phyloP scores from a whole-genome alignment of 2,797 vertebrate species.

The Amblyraja radiata region DNA sequence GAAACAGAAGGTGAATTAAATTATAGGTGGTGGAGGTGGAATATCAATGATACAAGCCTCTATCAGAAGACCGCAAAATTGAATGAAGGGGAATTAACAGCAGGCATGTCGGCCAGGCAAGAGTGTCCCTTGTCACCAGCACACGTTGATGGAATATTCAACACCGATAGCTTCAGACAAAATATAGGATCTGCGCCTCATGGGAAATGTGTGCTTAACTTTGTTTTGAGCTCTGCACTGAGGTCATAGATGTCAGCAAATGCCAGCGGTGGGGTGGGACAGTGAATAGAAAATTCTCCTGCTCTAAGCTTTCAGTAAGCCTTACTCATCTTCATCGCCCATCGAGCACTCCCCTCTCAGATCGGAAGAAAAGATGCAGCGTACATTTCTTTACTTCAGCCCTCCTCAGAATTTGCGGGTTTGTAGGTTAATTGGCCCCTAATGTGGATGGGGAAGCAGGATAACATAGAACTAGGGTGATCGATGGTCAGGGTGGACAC shows the following conservation, averaged over 20 bases:
- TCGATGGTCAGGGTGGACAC: too few species aligned
- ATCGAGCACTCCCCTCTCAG: neutral
- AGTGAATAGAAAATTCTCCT: too few species aligned
- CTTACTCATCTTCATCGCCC: neutral
- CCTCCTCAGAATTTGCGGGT: neutral
- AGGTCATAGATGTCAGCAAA: neutral
- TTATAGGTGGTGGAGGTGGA: neutral
- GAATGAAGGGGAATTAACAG: too few species aligned
- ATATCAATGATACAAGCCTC: neutral
- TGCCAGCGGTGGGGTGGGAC: too few species aligned
- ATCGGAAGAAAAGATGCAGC: neutral
- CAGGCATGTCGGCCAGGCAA: neutral
- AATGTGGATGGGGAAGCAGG: too few species aligned
- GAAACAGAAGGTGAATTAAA: neutral
- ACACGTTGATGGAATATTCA: neutral
- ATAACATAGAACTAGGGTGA: too few species aligned
- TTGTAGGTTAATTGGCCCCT: too few species aligned
- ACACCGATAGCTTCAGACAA: neutral
- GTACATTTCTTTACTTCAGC: neutral
- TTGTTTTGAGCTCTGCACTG: neutral
- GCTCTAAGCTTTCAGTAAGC: neutral
- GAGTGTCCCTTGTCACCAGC: neutral
- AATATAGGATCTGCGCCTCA: neutral
- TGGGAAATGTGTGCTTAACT: neutral
- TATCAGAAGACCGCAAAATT: neutral